Percentiles rank a stretch among this genome's conserved stretches.
Evolutionary conservation across 2,113 vertebrate genomes (phyloP).

Genomic region (Cavia porcellus): DNA sequence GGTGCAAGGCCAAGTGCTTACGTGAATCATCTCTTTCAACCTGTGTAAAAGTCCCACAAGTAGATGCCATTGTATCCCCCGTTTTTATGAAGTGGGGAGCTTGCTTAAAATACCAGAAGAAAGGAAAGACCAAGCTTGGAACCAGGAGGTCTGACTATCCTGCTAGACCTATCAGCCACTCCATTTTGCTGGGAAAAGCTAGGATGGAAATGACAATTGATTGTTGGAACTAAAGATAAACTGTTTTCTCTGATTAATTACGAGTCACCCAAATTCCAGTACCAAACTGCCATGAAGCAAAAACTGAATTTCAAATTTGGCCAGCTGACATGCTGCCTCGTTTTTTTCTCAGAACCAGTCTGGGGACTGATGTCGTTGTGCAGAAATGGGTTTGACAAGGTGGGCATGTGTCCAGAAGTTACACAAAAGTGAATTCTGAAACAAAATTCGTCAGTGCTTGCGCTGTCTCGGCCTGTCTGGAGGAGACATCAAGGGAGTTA

Average conservation of each 20-base stretch:
- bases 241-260: constrained; percentile 34
- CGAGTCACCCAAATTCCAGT: neutral
- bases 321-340: neutral
- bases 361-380: neutral
- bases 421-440: neutral
- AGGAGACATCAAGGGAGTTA: neutral
- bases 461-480: neutral
- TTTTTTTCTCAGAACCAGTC: neutral
- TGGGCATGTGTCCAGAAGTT: neutral
- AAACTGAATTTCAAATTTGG: neutral
- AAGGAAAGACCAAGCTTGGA: neutral
- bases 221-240: neutral
- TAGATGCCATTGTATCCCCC: neutral
- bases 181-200: neutral
- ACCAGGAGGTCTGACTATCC: neutral
- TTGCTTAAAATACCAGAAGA: neutral
- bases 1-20: neutral
- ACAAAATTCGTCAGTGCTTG: neutral
- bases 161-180: neutral
- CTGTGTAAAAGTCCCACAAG: neutral
- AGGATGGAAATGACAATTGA: neutral
- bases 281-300: neutral
- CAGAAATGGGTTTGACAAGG: neutral
- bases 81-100: neutral
- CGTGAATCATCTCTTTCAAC: neutral